Evolutionary conservation across 2,888 invertebrate genomes (phyloP).

Genomic region (Euplagia quadripunctaria): DNA sequence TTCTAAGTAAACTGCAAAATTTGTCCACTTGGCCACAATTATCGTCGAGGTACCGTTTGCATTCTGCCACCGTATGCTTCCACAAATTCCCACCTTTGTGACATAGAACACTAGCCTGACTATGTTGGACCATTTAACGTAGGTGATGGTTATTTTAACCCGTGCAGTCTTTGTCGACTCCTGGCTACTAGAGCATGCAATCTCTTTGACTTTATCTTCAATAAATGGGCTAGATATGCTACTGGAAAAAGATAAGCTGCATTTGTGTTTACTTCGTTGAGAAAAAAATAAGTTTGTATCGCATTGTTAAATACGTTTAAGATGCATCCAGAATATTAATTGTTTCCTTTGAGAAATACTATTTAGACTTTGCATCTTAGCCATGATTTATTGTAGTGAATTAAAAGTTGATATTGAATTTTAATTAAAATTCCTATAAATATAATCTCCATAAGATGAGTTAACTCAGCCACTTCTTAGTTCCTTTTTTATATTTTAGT

Average conservation of each 20-base stretch:
- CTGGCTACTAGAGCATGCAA: conserved; percentile 8
- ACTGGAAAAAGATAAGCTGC: background rate
- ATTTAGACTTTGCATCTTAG: background rate
- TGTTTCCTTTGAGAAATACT: background rate
- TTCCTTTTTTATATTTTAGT: background rate
- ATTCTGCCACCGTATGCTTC: conserved; percentile 37
- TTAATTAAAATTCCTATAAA: too few species aligned
- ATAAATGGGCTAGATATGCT: conserved; percentile 15
- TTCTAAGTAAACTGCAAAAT: conserved; percentile 19
- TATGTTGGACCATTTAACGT: conserved; percentile 29
- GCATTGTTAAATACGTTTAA: background rate
- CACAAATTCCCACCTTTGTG: conserved; percentile 52
- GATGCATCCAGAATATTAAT: conserved; percentile 6
- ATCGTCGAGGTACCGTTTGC: conserved; percentile 27
- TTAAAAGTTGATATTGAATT: too few species aligned
- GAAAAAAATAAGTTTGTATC: background rate
- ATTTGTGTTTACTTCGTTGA: conserved; percentile 1
- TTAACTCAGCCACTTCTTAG: background rate
- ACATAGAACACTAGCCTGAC: conserved; percentile 25
- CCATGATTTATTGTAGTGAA: background rate
- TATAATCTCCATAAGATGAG: background rate
- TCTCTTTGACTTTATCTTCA: conserved; percentile 18
- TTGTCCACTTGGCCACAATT: conserved; percentile 31
- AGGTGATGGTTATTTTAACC: conserved; percentile 33
- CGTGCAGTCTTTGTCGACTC: conserved; percentile 27